Evolutionary conservation across 2,113 vertebrate species (phyloP).

Genomic region (Suncus etruscus): DNA sequence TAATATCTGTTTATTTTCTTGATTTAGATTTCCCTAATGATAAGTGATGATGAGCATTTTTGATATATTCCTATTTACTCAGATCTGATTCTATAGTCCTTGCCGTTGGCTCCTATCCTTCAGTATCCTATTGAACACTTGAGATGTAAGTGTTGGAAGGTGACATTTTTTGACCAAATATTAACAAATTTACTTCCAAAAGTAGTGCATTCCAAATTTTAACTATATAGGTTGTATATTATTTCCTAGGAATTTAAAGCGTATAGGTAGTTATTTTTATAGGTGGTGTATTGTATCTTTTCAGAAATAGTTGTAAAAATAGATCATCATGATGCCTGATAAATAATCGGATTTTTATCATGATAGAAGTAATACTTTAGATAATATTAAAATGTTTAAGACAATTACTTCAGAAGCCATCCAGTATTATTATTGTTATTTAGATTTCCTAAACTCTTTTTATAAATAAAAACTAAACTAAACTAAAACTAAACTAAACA

Average conservation of each 20-base stretch:
- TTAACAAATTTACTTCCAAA: constrained; percentile 36
- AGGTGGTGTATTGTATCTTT: constrained; percentile 56
- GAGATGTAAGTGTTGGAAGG: not conserved
- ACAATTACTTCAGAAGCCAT: constrained; percentile 45
- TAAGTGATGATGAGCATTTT: too few species aligned
- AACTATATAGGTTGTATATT: constrained; percentile 18
- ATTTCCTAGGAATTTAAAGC: too few species aligned
- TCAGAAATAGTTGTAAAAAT: constrained; percentile 59
- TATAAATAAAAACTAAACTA: not conserved
- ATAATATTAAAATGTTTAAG: constrained; percentile 54
- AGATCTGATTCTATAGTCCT: too few species aligned
- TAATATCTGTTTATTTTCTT: too few species aligned
- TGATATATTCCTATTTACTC: too few species aligned
- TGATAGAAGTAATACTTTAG: constrained; percentile 26
- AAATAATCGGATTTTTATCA: constrained; percentile 44
- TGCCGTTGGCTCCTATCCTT: too few species aligned
- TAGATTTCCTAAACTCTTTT: constrained; percentile 55
- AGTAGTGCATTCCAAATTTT: constrained; percentile 6
- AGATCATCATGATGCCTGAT: not conserved
- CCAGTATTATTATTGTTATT: constrained; percentile 53
- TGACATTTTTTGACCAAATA: constrained; percentile 48
- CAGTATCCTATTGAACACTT: too few species aligned
- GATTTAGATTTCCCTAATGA: too few species aligned
- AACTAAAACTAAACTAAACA: too few species aligned
- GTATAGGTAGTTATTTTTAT: too few species aligned